These are phyloP conservation scores for Acrossocheilus fasciatus DNA, from an alignment of 2,797 vertebrate species.

Conservation along the genomic window DNA sequence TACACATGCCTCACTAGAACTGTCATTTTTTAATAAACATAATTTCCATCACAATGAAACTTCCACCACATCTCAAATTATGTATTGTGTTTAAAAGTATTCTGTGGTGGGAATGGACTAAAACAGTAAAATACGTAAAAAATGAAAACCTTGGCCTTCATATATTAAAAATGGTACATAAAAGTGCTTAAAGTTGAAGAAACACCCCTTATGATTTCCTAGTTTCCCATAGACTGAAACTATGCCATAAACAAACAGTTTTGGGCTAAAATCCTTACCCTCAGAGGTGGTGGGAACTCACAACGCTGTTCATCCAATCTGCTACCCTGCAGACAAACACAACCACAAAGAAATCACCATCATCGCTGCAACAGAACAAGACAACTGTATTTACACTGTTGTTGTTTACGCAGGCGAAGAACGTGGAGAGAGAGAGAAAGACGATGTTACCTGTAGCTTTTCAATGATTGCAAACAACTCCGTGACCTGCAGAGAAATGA, in stretches of 20 bases:
- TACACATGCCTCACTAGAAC: not conserved
- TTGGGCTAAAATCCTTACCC: slow-evolving; percentile 66
- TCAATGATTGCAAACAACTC: slow-evolving; percentile 87
- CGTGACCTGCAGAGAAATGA: slow-evolving; percentile 73
- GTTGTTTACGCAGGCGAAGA: slow-evolving; percentile 44
- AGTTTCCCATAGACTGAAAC: slow-evolving; percentile 61
- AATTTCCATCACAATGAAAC: not conserved
- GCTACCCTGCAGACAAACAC: slow-evolving; percentile 77
- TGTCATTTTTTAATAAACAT: not conserved
- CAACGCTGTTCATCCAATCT: slow-evolving; percentile 84
- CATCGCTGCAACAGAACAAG: slow-evolving; percentile 45
- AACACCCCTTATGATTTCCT: not conserved
- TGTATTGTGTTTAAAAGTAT: not conserved
- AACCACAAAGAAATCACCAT: slow-evolving; percentile 30
- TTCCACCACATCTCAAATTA: not conserved
- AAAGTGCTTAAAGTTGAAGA: slow-evolving; percentile 1
- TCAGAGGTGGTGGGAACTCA: slow-evolving; percentile 81
- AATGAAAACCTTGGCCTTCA: not conserved
- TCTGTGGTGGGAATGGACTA: not conserved
- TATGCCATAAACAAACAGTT: slow-evolving; percentile 13
- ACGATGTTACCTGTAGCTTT: slow-evolving; percentile 81
- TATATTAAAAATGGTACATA: not conserved
- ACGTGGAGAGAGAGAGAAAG: slow-evolving; percentile 10
- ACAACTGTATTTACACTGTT: slow-evolving; percentile 40
- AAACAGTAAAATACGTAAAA: not conserved